Evolutionary conservation across 2,113 vertebrate species (phyloP).

Genomic region (Thamnophis sirtalis): DNA sequence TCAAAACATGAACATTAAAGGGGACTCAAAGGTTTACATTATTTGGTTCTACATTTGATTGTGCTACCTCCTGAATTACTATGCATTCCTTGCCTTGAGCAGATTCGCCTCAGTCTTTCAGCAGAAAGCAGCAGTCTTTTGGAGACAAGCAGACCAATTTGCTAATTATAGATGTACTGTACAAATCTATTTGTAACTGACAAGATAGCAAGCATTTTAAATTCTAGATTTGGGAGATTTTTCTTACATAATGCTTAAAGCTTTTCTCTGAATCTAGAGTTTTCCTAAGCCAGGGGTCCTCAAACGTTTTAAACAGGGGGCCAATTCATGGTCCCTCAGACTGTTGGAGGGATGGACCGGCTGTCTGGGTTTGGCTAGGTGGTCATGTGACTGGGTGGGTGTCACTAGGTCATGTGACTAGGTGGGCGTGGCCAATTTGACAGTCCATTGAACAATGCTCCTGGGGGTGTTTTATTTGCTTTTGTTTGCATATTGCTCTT

Average conservation of each 20-base stretch:
- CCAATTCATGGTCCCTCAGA: too few species aligned
- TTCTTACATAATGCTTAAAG: not conserved
- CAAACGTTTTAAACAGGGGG: too few species aligned
- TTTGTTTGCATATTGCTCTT: too few species aligned
- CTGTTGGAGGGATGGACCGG: too few species aligned
- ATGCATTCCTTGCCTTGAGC: not conserved
- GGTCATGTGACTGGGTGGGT: too few species aligned
- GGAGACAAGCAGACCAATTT: not conserved
- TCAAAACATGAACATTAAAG: not conserved
- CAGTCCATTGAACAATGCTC: too few species aligned
- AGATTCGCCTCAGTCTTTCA: not conserved
- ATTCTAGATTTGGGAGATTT: not conserved
- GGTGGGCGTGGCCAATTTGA: too few species aligned
- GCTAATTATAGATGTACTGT: not conserved
- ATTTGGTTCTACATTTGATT: not conserved
- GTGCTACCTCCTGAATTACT: not conserved
- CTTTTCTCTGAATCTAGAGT: not conserved
- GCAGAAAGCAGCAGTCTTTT: too few species aligned
- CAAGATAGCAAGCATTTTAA: not conserved
- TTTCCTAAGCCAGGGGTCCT: not conserved
- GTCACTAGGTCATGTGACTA: too few species aligned
- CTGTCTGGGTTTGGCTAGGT: too few species aligned
- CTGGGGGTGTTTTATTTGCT: too few species aligned
- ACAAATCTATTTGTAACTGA: not conserved
- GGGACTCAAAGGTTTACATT: not conserved